Conservation (phyloP, 2,113 vertebrate species). For the Crotalus horridus region DNA sequence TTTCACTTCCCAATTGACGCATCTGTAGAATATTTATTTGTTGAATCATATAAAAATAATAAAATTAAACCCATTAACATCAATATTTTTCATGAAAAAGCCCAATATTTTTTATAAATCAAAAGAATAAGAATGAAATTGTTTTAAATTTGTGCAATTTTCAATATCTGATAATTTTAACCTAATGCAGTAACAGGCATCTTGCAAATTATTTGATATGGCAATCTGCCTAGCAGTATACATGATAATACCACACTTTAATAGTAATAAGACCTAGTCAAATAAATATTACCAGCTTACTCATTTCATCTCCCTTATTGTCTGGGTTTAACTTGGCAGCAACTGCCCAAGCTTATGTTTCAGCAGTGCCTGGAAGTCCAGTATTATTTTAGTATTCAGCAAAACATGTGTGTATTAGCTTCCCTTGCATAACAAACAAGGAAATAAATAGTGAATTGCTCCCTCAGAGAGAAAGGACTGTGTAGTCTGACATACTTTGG, state of each 20-base stretch:
- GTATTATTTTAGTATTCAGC: background rate
- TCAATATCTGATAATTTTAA: background rate
- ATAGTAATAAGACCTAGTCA: background rate
- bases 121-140: background rate
- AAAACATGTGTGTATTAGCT: background rate
- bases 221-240: background rate
- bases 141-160: background rate
- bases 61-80: background rate
- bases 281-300: background rate
- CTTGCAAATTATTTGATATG: background rate
- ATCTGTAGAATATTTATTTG: background rate
- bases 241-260: background rate
- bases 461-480: constrained; percentile 14
- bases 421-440: constrained; percentile 6
- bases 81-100: background rate
- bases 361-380: background rate
- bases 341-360: background rate
- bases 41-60: background rate
- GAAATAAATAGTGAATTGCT: constrained; percentile 13
- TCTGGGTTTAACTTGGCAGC: background rate
- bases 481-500: constrained; percentile 35
- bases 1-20: background rate
- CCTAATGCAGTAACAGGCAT: background rate
- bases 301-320: constrained; percentile 18
- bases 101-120: background rate